Base-by-base conservation (phyloP, 2,797 vertebrate genomes). In the Brachyrhaphis roseni region DNA sequence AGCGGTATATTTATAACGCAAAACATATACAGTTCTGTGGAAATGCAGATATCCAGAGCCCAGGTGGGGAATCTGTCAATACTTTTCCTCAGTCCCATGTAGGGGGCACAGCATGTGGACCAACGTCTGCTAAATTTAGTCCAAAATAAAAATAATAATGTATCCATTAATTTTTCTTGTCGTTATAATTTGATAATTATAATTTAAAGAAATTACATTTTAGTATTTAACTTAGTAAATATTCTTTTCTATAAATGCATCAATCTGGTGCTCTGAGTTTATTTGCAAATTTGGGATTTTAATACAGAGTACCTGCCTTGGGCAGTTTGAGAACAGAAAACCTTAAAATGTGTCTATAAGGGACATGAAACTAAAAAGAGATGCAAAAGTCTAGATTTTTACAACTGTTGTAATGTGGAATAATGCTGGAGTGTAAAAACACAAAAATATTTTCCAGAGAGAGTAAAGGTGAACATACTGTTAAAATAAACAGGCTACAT, bases 1-100 rank as follows among this genome's bases (percentile, higher is more conserved):
- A 76, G 64, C 1, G 3, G 20, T 36, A 55, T 77, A 77, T 84
- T 88, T 75, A 81, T 89, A 89, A 80, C 4, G 6, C 62, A 13
- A 45, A 55, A 26, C 55, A 76, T 47, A 15, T 70, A 43, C 23
- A 70, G 18, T 23, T 3, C 8, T 1, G 16, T 64, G 20, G 34
- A 43, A n/a, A 71, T 13, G 39, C 39, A 43, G 39, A 68, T 13
- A 71, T 45, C 23, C 12, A 71, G 5, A 43, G 12, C 68, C 68
- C n/a, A n/a, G 39, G 26, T 41, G 41, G 11, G 31, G 5, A 70
- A n/a, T 15, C 5, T 43, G 39, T 70, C 20, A 43, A 70, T 12
- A 43, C 4, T 1, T 70, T n/a, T 23, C 34, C 18, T 39, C 36
- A 39, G 41, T 7, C 39, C 23, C 39, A 7, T n/a, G 10, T 70